A percentile compares a stretch with the other conserved stretches of the same genome.
Conservation (phyloP, 2,113 vertebrate genomes). For the Etheostoma cragini region DNA sequence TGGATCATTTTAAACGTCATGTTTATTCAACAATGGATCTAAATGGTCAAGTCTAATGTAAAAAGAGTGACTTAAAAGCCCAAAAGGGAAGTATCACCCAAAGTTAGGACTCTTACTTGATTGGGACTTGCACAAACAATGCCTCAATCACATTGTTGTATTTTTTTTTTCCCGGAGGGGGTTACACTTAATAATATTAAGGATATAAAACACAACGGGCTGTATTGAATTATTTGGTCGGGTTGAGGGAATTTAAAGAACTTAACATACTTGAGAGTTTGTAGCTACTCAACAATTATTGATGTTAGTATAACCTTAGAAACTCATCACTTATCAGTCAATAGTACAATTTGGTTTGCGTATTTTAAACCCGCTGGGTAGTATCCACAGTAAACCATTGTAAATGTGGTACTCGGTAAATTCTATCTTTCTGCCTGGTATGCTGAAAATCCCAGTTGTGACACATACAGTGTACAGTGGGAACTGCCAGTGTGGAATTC, state of each 20-base stretch:
- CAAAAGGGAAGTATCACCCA: background rate
- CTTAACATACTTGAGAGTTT: background rate
- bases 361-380: background rate
- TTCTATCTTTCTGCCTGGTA: background rate
- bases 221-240: background rate
- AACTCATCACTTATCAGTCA: too few relatives aligned
- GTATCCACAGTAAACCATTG: background rate
- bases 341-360: too few relatives aligned
- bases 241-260: background rate
- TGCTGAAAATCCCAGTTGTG: conserved; percentile 18
- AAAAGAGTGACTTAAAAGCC: too few relatives aligned
- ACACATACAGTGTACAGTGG: background rate
- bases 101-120: background rate
- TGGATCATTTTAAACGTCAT: background rate
- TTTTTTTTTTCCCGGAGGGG: background rate
- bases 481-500: background rate
- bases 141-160: background rate
- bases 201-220: background rate
- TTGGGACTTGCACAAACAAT: background rate
- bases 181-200: background rate
- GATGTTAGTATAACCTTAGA: too few relatives aligned
- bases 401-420: background rate
- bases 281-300: background rate
- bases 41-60: background rate
- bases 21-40: background rate